Conservation (phyloP, 2,113 vertebrate genomes). For the Muntiacus muntjak region DNA sequence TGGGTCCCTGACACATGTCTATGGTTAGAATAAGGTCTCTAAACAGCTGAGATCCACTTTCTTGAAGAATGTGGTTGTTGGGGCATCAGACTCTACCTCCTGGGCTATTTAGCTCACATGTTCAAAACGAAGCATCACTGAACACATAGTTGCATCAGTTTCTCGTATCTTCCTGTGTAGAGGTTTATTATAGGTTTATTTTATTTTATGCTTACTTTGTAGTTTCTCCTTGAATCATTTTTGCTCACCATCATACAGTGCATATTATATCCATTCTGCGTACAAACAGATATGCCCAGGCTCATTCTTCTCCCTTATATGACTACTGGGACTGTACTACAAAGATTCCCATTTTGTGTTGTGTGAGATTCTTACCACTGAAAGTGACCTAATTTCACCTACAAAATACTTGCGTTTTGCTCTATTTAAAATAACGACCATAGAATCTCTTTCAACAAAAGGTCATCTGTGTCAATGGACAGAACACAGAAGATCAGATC, state of each 20-base stretch:
- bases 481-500: constrained; percentile 79
- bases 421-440: constrained; percentile 79
- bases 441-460: constrained; percentile 79
- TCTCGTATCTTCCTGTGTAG: not conserved
- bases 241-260: not conserved
- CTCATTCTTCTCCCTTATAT: no score
- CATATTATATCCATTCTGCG: no score
- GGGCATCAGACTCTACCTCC: not conserved
- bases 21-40: not conserved
- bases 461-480: constrained; percentile 81
- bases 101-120: not conserved
- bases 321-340: not conserved
- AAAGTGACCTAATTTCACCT: constrained; percentile 13
- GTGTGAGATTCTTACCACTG: not conserved
- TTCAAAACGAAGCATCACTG: not conserved
- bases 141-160: not conserved
- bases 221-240: not conserved
- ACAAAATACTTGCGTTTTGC: constrained; percentile 17
- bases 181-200: not conserved
- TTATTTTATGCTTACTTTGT: not conserved
- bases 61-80: not conserved
- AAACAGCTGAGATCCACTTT: not conserved
- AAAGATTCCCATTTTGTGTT: not conserved
- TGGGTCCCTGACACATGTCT: not conserved
- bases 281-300: not conserved